These are phyloP conservation scores for Euura saliciscinereae DNA, from an alignment of 1,140 invertebrate genomes.

Conservation along the genomic window DNA sequence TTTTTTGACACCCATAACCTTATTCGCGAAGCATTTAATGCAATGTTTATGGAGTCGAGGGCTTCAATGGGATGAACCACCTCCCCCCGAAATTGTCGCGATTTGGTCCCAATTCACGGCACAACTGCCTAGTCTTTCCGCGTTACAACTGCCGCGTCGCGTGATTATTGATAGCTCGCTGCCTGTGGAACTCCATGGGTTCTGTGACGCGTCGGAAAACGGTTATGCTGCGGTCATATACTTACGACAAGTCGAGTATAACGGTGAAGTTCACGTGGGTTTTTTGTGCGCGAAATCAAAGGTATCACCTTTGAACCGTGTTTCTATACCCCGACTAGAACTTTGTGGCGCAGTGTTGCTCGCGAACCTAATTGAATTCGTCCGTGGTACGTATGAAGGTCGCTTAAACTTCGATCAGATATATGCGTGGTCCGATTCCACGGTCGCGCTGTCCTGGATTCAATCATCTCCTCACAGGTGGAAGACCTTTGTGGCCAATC, in stretches of 20 bases:
- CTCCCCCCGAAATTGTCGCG: no score
- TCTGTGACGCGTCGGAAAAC: slow-evolving; percentile 33
- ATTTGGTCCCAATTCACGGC: no score
- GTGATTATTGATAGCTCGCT: no score
- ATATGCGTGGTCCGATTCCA: no score
- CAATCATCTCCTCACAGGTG: slow-evolving; percentile 17
- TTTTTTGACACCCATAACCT: no score
- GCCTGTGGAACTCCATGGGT: slow-evolving; percentile 29
- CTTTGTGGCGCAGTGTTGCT: slow-evolving; percentile 15
- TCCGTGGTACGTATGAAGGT: not conserved
- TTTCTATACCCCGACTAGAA: slow-evolving; percentile 23
- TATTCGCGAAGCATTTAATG: no score
- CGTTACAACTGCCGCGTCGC: no score
- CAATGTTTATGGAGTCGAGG: no score
- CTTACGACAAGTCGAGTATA: slow-evolving; percentile 16
- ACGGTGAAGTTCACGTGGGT: not conserved
- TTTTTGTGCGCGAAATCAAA: slow-evolving; percentile 25
- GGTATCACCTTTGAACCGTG: slow-evolving; percentile 28
- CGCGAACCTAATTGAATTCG: slow-evolving; percentile 9
- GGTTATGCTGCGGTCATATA: slow-evolving; percentile 32
- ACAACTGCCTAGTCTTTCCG: no score
- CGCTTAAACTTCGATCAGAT: no score
- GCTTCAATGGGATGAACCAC: no score
- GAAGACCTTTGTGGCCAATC: slow-evolving; percentile 43
- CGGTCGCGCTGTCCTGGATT: no score